These are phyloP conservation scores for Macrosiphum euphorbiae DNA, from an alignment of 2,888 invertebrate genomes.

Conservation along the genomic window DNA sequence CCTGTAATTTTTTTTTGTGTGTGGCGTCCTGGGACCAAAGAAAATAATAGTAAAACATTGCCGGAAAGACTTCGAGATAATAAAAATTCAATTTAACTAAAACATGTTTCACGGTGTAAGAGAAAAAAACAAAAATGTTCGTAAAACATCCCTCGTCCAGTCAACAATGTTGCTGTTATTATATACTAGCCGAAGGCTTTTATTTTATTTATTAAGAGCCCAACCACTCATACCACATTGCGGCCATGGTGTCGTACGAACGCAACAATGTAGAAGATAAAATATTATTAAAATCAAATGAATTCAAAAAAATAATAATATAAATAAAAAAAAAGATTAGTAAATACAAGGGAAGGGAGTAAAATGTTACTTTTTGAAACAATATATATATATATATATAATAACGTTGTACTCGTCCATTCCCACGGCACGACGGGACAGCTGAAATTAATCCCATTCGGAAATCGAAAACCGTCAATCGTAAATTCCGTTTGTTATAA, in stretches of 20 bases:
- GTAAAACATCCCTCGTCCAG: not conserved
- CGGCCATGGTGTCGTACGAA: not conserved
- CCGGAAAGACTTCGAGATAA: not conserved
- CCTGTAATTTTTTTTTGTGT: not conserved
- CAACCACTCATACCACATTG: not conserved
- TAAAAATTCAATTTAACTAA: slow-evolving; percentile 51
- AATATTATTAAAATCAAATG: slow-evolving; percentile 42
- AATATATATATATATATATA: not conserved
- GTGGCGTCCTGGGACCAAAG: not conserved
- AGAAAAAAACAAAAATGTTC: not conserved
- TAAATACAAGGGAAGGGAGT: not conserved
- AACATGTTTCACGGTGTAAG: not conserved
- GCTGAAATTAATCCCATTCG: slow-evolving; percentile 24
- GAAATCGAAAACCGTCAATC: slow-evolving; percentile 35
- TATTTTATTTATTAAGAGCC: slow-evolving; percentile 34
- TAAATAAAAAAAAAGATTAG: not conserved
- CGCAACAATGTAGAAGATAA: not conserved
- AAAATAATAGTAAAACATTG: slow-evolving; percentile 24
- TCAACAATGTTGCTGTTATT: not conserved
- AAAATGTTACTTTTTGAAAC: not conserved
- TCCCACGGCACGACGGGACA: not conserved
- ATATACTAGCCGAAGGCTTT: slow-evolving; percentile 10
- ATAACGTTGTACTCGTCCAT: not conserved
- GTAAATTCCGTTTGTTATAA: slow-evolving; percentile 34
- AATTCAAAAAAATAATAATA: slow-evolving; percentile 21